A percentile compares a stretch with the other conserved stretches of the same genome.
These are phyloP conservation scores for Cataglyphis livida DNA, from an alignment of 2,888 invertebrate genomes.

Conservation along the genomic window DNA sequence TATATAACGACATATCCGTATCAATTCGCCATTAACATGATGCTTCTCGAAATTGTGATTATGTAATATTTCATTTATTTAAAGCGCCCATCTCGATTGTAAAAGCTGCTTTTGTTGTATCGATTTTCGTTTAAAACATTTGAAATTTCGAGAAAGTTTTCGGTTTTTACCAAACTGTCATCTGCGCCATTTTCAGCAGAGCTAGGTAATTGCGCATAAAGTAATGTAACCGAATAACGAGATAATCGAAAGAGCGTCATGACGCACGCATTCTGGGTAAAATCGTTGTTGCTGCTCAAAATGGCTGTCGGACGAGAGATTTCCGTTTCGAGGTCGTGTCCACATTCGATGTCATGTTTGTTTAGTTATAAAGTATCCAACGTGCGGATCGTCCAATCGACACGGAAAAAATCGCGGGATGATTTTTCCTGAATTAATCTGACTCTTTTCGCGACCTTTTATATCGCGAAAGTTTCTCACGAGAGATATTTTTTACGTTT, in stretches of 20 bases:
- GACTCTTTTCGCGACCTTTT: background rate
- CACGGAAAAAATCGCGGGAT: background rate
- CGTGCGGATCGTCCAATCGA: background rate
- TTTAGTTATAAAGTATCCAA: no score
- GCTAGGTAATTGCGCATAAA: constrained; percentile 63
- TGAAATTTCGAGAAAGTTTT: background rate
- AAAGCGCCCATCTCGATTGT: background rate
- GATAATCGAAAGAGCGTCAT: constrained; percentile 61
- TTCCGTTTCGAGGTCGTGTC: constrained; percentile 64
- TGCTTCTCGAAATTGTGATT: background rate
- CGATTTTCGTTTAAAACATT: background rate
- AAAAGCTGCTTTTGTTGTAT: background rate
- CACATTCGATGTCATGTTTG: background rate
- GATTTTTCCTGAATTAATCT: background rate
- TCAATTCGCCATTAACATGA: background rate
- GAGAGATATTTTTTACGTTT: background rate
- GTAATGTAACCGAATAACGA: background rate
- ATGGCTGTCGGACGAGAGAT: constrained; percentile 74
- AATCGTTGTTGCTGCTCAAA: constrained; percentile 76
- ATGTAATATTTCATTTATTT: background rate
- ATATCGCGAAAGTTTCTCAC: background rate
- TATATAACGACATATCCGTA: background rate
- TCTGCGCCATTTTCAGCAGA: constrained; percentile 11
- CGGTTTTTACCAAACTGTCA: background rate
- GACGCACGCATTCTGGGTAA: constrained; percentile 79